These are phyloP conservation scores for Toxotes chatareus DNA, from an alignment of 2,113 vertebrate species.

Conservation along the genomic window DNA sequence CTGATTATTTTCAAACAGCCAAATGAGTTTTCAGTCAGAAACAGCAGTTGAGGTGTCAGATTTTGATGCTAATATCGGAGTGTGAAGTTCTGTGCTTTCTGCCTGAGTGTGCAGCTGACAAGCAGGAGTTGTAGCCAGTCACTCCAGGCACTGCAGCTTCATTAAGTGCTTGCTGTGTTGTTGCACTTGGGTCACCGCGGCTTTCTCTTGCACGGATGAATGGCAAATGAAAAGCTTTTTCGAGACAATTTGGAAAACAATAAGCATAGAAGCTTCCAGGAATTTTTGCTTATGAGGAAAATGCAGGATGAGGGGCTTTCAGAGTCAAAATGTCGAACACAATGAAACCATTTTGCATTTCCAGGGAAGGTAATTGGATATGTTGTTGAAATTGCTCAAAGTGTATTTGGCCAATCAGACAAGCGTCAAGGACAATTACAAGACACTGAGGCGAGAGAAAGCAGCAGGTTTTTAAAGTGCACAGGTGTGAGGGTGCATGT, in stretches of 20 bases:
- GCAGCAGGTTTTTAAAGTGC: slow-evolving; percentile 19
- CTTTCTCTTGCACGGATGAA: slow-evolving; percentile 42
- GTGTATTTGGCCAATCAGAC: slow-evolving; percentile 22
- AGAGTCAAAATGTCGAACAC: slow-evolving; percentile 41
- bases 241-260: slow-evolving; percentile 33
- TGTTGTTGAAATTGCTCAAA: slow-evolving; percentile 49
- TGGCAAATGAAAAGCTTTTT: slow-evolving; percentile 53
- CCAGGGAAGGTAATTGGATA: slow-evolving; percentile 57
- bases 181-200: slow-evolving; percentile 43
- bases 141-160: slow-evolving; percentile 63
- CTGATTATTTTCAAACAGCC: slow-evolving; percentile 34
- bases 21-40: slow-evolving; percentile 28
- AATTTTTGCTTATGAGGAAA: slow-evolving; percentile 26
- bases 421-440: slow-evolving; percentile 56
- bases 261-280: slow-evolving; percentile 38
- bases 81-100: slow-evolving; percentile 43
- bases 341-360: slow-evolving; percentile 59
- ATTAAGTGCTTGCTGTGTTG: slow-evolving; percentile 57
- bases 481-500: slow-evolving; percentile 12
- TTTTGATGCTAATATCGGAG: slow-evolving; percentile 32
- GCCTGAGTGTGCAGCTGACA: slow-evolving; percentile 50
- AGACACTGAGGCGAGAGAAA: slow-evolving; percentile 27
- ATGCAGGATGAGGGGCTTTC: neutral
- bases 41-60: slow-evolving; percentile 33
- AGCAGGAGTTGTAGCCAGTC: slow-evolving; percentile 42